phyloP scores from a whole-genome alignment of 1,140 invertebrate species.

The Formica selysi region DNA sequence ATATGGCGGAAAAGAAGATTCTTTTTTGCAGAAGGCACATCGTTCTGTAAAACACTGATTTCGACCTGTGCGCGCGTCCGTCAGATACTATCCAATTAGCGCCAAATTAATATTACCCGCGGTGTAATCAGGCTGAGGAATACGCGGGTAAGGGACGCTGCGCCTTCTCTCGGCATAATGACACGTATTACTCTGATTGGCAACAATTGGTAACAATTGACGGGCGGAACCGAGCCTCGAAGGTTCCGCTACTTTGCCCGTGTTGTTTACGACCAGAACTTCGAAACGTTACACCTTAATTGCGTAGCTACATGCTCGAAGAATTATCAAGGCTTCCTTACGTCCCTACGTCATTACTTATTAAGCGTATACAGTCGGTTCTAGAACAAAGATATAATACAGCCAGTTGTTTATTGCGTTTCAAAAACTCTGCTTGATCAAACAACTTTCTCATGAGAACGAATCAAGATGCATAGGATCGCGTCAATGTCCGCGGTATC shows the following conservation, averaged over 20 bases:
- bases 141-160: slow-evolving; percentile 71
- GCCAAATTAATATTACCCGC: slow-evolving; percentile 78
- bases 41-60: slow-evolving; percentile 30
- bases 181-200: slow-evolving; percentile 86
- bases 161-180: slow-evolving; percentile 82
- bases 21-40: slow-evolving; percentile 29
- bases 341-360: slow-evolving; percentile 72
- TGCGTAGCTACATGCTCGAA: slow-evolving; percentile 81
- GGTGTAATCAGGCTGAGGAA: slow-evolving; percentile 75
- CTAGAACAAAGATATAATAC: slow-evolving; percentile 4
- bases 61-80: slow-evolving; percentile 29
- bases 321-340: slow-evolving; percentile 81
- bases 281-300: slow-evolving; percentile 84
- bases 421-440: slow-evolving; percentile 19
- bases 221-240: slow-evolving; percentile 82
- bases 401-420: not conserved
- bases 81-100: slow-evolving; percentile 77
- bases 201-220: slow-evolving; percentile 86
- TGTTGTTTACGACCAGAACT: slow-evolving; percentile 85
- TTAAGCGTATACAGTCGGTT: slow-evolving; percentile 52
- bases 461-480: not conserved
- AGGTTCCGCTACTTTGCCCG: slow-evolving; percentile 85
- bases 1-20: not conserved
- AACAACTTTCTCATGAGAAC: not conserved
- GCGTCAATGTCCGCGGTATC: not conserved